Evolutionary conservation across 2,113 vertebrate species (phyloP).

Genomic region (Microcebus jonahi): DNA sequence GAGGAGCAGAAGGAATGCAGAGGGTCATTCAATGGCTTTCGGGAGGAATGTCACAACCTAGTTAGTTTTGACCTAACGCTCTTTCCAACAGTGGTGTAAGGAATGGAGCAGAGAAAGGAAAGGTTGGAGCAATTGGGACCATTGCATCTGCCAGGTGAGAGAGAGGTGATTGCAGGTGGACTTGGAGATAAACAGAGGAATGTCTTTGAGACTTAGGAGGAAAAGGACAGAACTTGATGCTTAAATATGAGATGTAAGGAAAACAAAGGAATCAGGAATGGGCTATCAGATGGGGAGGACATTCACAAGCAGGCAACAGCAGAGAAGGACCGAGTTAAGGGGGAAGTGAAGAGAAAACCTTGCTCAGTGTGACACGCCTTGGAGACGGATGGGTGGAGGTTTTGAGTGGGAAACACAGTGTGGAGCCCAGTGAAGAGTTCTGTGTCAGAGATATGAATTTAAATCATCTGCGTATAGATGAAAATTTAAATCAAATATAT

Average conservation of each 20-base stretch:
- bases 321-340: not conserved
- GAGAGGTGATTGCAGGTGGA: too few relatives aligned
- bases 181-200: not conserved
- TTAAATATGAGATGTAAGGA: not conserved
- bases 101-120: not conserved
- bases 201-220: not conserved
- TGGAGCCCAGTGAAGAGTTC: not conserved
- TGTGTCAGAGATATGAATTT: not conserved
- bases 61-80: not conserved
- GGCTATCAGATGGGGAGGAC: too few relatives aligned
- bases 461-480: not conserved
- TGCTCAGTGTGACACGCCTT: not conserved
- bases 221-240: too few relatives aligned
- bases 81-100: not conserved
- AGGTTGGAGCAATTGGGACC: accelerated
- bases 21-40: not conserved
- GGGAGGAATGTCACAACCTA: not conserved
- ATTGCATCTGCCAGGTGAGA: too few relatives aligned
- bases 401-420: not conserved
- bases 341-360: not conserved
- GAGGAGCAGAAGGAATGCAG: not conserved
- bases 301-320: accelerated
- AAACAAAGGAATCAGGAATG: not conserved
- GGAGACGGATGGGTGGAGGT: not conserved
- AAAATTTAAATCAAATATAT: not conserved